Base-by-base conservation (phyloP, 2,888 invertebrate species). In the Pasiphila rectangulata region DNA sequence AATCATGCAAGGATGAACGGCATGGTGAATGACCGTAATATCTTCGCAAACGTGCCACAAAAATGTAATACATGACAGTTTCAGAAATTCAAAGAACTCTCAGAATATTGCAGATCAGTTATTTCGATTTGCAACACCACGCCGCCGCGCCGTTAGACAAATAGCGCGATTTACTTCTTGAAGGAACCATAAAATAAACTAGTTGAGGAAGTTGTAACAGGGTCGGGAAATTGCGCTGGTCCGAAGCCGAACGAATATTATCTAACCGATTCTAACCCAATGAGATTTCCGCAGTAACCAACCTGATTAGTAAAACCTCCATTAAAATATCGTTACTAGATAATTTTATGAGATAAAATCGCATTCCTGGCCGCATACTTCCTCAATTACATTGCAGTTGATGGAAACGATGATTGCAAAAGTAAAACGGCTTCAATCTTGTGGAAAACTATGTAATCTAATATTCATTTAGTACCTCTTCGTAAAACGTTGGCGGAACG, bases 261-360 rank as follows among this genome's bases (percentile, higher is more conserved):
- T 29, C 21, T 44, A 42, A 49, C 30, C 45, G 29, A 42, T 36
- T 29, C 21, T 44, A 42, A 49, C 30, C 45, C 32, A 42, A 34
- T 30, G 40, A 47, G 35, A 40, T 48, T 44, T 39, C 42, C 46
- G 41, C 20, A 43, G 30, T 30, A 30, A 1, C n/a, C 36, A n/a
- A n/a, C n/a, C n/a, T n/a, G n/a, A 36, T 46, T 32, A 35, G 45
- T 49, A 43, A 35, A 52, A 48, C 39, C 34, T 46, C 17, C 38
- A 16, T 23, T 51, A 40, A 58, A 57, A 64, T 56, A 62, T 61
- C 45, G 49, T 50, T 49, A 46, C 58, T 60, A 56, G 64, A 66
- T 68, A 59, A 64, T 64, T 62, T 55, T 56, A 51, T 50, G 30
- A 63, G 64, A 69, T 69, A 66, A 64, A 51, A 54, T 53, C 52